Conservation (phyloP, 2,113 vertebrate genomes). For the Xiphias gladius region DNA sequence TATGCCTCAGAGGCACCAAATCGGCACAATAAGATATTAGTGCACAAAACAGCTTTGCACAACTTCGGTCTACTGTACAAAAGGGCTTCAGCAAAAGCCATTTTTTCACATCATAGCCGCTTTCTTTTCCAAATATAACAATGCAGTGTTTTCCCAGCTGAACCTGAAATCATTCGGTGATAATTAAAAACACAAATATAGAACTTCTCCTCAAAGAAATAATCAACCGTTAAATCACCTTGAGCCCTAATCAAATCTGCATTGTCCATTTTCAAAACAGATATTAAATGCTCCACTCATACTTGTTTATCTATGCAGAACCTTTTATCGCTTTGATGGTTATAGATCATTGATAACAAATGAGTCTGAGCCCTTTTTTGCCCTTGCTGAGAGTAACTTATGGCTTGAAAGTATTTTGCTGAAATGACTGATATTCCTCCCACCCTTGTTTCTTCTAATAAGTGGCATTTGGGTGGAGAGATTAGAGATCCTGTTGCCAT, state of each 20-base stretch:
- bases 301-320: conserved; percentile 52
- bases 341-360: conserved; percentile 42
- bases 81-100: conserved; percentile 55
- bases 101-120: conserved; percentile 49
- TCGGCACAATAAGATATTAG: conserved; percentile 39
- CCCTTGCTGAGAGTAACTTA: not conserved
- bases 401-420: conserved; percentile 34
- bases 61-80: conserved; percentile 56
- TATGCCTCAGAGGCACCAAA: conserved; percentile 44
- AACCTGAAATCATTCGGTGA: conserved; percentile 42
- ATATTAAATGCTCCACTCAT: conserved; percentile 39
- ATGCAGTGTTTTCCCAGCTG: conserved; percentile 32
- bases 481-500: conserved; percentile 61
- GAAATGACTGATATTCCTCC: conserved; percentile 62
- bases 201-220: conserved; percentile 52
- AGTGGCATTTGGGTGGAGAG: conserved; percentile 45
- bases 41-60: conserved; percentile 55
- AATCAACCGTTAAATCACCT: conserved; percentile 50
- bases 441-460: conserved; percentile 67
- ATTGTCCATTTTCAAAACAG: conserved; percentile 50
- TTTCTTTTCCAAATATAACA: conserved; percentile 58
- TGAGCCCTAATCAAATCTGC: conserved; percentile 53
- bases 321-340: conserved; percentile 27
- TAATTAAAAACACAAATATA: conserved; percentile 47
- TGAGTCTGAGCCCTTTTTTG: not conserved